Conservation (phyloP, 2,797 vertebrate species). For the Bovichtus variegatus region DNA sequence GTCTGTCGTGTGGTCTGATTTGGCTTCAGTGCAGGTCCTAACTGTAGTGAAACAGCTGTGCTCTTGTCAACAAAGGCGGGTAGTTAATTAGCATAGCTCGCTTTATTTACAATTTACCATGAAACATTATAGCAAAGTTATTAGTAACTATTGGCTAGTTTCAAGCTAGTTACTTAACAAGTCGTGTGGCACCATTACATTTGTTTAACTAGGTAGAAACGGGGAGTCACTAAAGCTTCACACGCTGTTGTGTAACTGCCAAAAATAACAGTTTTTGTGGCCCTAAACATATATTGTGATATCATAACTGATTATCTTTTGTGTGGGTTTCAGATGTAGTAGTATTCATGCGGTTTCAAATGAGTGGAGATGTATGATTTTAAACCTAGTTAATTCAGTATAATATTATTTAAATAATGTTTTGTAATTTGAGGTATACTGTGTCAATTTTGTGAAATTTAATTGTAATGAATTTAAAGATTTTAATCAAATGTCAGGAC, state of each 20-base stretch:
- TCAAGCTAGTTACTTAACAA: too few species aligned
- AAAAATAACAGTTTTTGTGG: neutral
- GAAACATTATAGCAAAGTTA: neutral
- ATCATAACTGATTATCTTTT: too few species aligned
- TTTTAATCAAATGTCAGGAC: too few species aligned
- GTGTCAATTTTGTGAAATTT: too few species aligned
- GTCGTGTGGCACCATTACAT: too few species aligned
- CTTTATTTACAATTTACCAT: neutral
- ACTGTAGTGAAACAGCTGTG: neutral
- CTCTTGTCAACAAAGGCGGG: neutral
- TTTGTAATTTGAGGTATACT: neutral
- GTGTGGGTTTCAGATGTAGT: neutral
- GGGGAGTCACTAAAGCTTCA: neutral
- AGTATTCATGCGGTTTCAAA: neutral
- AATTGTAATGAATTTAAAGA: too few species aligned
- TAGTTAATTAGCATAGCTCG: too few species aligned
- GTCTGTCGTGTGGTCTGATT: neutral
- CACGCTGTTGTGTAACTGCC: neutral
- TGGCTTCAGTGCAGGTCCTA: neutral
- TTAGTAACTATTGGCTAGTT: too few species aligned
- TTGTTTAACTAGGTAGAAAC: neutral
- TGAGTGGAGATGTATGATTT: neutral
- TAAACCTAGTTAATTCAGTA: too few species aligned
- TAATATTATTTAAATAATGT: neutral
- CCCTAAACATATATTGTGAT: too few species aligned